A percentile compares a stretch with the other conserved stretches of the same genome.
These are phyloP conservation scores for Oreochromis niloticus DNA, from an alignment of 2,113 vertebrate species.

Conservation along the genomic window DNA sequence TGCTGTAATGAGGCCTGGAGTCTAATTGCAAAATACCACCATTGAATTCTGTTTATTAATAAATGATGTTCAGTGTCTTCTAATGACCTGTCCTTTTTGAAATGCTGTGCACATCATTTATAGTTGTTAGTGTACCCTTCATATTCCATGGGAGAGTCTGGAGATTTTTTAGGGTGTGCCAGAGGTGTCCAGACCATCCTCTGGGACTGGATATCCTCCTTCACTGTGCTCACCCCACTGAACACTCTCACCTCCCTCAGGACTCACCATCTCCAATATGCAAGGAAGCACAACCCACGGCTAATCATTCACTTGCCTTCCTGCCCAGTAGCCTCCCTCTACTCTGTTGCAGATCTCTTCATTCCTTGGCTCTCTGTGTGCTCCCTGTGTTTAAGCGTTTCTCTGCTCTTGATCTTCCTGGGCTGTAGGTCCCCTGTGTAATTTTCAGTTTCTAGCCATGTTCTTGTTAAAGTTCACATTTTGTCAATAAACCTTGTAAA, in stretches of 20 bases:
- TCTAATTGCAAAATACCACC: fast-evolving
- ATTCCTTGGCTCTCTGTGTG: background rate
- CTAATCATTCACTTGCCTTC: background rate
- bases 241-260: fast-evolving
- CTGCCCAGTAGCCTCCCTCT: background rate
- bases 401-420: background rate
- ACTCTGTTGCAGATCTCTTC: background rate
- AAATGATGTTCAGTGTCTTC: background rate
- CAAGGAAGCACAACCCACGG: fast-evolving
- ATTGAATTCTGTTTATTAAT: background rate
- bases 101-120: background rate
- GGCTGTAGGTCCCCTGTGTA: background rate
- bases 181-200: fast-evolving
- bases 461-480: fast-evolving
- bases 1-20: fast-evolving
- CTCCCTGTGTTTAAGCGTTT: background rate
- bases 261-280: fast-evolving
- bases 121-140: background rate
- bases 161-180: background rate
- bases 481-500: background rate
- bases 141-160: background rate
- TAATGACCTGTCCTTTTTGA: fast-evolving
- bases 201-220: background rate
- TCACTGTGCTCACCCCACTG: background rate
- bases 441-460: background rate